Evolutionary conservation across 2,888 invertebrate species (phyloP).

Genomic region (Synanthedon formicaeformis): DNA sequence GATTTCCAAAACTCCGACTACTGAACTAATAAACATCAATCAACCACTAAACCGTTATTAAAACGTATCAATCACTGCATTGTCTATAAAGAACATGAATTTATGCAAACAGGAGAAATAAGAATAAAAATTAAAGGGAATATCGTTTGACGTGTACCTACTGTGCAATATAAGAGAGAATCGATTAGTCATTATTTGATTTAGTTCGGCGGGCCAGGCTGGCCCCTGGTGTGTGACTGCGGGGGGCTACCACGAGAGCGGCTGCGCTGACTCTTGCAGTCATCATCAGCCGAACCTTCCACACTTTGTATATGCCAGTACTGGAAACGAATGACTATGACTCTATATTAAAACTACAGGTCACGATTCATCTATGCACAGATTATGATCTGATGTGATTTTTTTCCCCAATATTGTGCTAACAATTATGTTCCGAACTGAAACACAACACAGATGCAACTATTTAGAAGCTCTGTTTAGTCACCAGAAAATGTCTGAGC

Average conservation of each 20-base stretch:
- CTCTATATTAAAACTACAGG: background rate
- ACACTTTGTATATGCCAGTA: slow-evolving; percentile 56
- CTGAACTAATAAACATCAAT: slow-evolving; percentile 70
- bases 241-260: slow-evolving; percentile 58
- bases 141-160: slow-evolving; percentile 69
- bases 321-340: slow-evolving; percentile 38
- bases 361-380: background rate
- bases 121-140: slow-evolving; percentile 63
- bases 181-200: slow-evolving; percentile 72
- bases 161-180: slow-evolving; percentile 68
- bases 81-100: slow-evolving; percentile 64
- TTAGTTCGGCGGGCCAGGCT: slow-evolving; percentile 59
- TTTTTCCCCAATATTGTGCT: no score
- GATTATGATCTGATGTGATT: slow-evolving; percentile 12
- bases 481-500: slow-evolving; percentile 30
- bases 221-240: slow-evolving; percentile 55
- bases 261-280: slow-evolving; percentile 39
- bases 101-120: slow-evolving; percentile 61
- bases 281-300: slow-evolving; percentile 61
- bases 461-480: slow-evolving; percentile 13
- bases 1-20: slow-evolving; percentile 66
- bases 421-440: no score
- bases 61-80: slow-evolving; percentile 64
- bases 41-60: slow-evolving; percentile 58
- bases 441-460: no score